These are phyloP conservation scores for Serripes groenlandicus DNA, from an alignment of 2,888 invertebrate species.

Conservation along the genomic window DNA sequence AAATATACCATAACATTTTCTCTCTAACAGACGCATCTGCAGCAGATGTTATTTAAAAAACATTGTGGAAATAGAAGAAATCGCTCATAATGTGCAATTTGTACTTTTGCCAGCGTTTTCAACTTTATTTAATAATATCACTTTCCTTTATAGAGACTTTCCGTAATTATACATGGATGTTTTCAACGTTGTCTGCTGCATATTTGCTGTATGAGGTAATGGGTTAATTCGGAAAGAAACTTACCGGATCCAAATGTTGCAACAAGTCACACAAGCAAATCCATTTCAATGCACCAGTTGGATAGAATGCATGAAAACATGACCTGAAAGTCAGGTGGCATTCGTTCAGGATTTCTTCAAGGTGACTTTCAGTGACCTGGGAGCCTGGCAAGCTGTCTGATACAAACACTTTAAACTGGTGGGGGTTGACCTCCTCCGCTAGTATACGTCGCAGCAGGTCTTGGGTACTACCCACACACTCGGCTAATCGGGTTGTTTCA, in stretches of 20 bases:
- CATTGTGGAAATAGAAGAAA: background rate
- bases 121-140: background rate
- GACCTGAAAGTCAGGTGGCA: constrained; percentile 96
- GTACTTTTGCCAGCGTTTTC: background rate
- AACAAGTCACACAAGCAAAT: constrained; percentile 92
- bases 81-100: background rate
- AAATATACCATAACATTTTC: too few relatives aligned
- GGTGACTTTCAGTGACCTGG: constrained; percentile 73
- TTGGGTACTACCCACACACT: constrained; percentile 94
- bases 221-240: constrained; percentile 53
- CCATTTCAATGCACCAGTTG: constrained; percentile 97
- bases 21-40: too few relatives aligned
- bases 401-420: constrained; percentile 70
- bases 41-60: too few relatives aligned
- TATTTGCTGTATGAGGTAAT: background rate
- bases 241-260: constrained; percentile 82
- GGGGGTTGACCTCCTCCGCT: constrained; percentile 88
- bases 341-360: constrained; percentile 92
- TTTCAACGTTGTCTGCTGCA: too few relatives aligned
- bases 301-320: constrained; percentile 98
- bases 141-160: too few relatives aligned
- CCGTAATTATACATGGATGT: too few relatives aligned
- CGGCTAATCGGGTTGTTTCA: constrained; percentile 93
- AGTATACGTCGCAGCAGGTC: constrained; percentile 93
- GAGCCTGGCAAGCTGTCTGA: constrained; percentile 71